phyloP scores from a whole-genome alignment of 2,888 invertebrate genomes.

The Hydrotaea diabolus region DNA sequence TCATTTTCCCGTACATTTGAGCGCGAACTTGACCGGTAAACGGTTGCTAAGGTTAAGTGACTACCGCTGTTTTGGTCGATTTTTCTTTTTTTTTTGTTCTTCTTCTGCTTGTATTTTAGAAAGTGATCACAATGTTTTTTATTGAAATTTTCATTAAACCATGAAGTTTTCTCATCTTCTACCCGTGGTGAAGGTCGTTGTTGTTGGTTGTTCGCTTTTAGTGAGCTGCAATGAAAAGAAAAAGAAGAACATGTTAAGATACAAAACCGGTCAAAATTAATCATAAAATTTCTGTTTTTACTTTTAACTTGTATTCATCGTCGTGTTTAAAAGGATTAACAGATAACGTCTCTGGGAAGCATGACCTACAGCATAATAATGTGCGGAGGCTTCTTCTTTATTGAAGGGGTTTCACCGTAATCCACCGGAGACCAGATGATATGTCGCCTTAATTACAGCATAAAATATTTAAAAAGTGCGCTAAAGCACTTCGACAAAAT shows the following conservation, averaged over 20 bases:
- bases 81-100: not conserved
- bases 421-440: constrained; percentile 24
- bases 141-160: constrained; percentile 54
- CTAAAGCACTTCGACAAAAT: constrained; percentile 31
- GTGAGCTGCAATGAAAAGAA: constrained; percentile 56
- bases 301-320: not conserved
- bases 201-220: constrained; percentile 8
- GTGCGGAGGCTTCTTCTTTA: constrained; percentile 5
- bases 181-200: constrained; percentile 57
- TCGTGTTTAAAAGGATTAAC: constrained; percentile 56
- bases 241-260: not conserved
- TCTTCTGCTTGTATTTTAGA: constrained; percentile 39
- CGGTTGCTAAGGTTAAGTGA: not conserved
- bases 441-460: constrained; percentile 50
- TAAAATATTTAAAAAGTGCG: constrained; percentile 34
- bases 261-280: constrained; percentile 62
- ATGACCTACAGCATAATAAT: constrained; percentile 55
- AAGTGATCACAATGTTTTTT: constrained; percentile 57
- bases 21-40: constrained; percentile 24
- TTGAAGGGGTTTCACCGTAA: constrained; percentile 14
- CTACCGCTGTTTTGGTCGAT: constrained; percentile 18
- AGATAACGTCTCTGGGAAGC: constrained; percentile 36
- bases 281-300: constrained; percentile 45
- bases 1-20: constrained; percentile 55
- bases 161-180: constrained; percentile 51